phyloP scores from a whole-genome alignment of 1,140 invertebrate genomes.

The Portunus trituberculatus region DNA sequence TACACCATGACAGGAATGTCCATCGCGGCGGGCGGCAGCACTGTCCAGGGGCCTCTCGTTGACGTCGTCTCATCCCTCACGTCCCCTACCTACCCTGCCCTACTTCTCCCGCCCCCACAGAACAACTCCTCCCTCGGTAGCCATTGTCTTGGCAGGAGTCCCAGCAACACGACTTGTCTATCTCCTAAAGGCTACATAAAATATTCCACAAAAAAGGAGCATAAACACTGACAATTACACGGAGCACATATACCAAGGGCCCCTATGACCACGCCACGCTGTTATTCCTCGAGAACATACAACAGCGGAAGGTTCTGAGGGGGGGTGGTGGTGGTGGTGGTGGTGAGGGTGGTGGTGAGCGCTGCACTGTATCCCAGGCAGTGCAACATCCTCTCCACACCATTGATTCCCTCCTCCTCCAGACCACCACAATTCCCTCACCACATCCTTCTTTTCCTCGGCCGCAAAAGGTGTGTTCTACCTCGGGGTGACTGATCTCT shows the following conservation, averaged over 20 bases:
- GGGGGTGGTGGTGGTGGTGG: not conserved
- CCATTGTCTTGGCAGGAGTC: not conserved
- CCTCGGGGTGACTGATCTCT: constrained; percentile 2
- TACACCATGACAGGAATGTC: too few species aligned
- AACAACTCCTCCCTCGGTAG: not conserved
- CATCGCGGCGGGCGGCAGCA: too few species aligned
- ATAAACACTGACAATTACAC: not conserved
- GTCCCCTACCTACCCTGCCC: not conserved
- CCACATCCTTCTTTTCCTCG: constrained; percentile 42
- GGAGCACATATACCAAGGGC: too few species aligned
- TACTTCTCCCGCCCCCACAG: not conserved
- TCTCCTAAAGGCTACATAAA: not conserved
- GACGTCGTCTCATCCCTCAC: not conserved
- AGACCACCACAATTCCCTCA: constrained; percentile 26
- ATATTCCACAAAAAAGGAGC: not conserved
- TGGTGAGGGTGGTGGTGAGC: constrained; percentile 22
- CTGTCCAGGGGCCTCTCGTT: too few species aligned
- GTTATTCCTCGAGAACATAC: too few species aligned
- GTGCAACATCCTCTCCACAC: constrained; percentile 43
- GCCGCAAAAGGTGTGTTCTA: constrained; percentile 31
- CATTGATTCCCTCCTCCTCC: constrained; percentile 22
- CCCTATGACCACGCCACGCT: too few species aligned
- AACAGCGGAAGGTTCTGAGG: not conserved
- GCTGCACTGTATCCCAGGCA: not conserved
- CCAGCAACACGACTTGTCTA: not conserved